Percentiles rank a stretch among this genome's conserved stretches.
Evolutionary conservation across 2,797 vertebrate genomes (phyloP).

Genomic region (Nyctalus aviator): DNA sequence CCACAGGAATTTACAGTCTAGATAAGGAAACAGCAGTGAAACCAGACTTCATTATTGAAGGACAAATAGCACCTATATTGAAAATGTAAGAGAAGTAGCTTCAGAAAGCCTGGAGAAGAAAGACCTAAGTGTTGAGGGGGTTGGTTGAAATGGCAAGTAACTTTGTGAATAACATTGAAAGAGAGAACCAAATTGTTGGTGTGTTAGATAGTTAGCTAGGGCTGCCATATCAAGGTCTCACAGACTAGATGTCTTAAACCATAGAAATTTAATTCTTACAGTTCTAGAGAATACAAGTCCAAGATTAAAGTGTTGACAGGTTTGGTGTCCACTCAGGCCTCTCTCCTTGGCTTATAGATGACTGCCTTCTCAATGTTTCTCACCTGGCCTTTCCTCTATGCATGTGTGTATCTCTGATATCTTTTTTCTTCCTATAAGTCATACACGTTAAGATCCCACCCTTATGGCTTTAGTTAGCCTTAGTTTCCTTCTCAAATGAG

Average conservation of each 20-base stretch:
- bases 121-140: not conserved
- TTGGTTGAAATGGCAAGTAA: not conserved
- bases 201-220: not conserved
- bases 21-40: not conserved
- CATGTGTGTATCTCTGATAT: not conserved
- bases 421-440: not conserved
- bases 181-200: not conserved
- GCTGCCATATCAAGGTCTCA: not conserved
- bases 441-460: not conserved
- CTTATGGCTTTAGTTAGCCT: not conserved
- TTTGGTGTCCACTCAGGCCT: not conserved
- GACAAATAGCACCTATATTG: not conserved
- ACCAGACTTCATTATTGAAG: not conserved
- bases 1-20: not conserved
- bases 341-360: not conserved
- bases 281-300: not conserved
- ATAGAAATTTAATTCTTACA: not conserved
- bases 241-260: not conserved
- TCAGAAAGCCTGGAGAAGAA: not conserved
- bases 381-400: not conserved
- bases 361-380: not conserved
- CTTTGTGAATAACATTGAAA: not conserved
- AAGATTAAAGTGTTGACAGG: not conserved
- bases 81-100: not conserved
- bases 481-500: not conserved